phyloP scores from a whole-genome alignment of 2,113 vertebrate genomes.

The Sphyrna mokarran region DNA sequence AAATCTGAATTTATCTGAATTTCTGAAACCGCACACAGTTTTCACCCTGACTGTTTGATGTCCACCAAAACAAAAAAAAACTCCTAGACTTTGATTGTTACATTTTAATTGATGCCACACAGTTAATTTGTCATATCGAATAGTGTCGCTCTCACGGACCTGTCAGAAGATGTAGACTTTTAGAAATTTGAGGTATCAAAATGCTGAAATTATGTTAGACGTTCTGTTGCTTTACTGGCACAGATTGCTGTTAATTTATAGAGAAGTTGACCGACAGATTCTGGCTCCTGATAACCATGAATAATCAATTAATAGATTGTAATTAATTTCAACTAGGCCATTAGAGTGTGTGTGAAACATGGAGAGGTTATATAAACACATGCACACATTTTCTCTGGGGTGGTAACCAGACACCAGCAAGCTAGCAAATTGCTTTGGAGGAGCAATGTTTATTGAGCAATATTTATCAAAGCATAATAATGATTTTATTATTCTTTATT shows the following conservation, averaged over 20 bases:
- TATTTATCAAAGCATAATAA: background rate
- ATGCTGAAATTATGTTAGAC: too few species aligned
- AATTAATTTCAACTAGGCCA: background rate
- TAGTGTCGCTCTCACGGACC: background rate
- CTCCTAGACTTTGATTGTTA: background rate
- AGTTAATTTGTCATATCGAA: background rate
- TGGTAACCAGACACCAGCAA: background rate
- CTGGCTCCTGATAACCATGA: background rate
- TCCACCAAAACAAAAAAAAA: background rate
- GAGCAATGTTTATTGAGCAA: background rate
- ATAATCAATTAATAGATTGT: background rate
- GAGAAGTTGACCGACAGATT: background rate
- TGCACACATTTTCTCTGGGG: background rate
- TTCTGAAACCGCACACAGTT: background rate
- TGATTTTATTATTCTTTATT: background rate
- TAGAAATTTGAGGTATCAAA: too few species aligned
- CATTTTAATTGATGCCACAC: background rate
- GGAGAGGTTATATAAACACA: conserved; percentile 3
- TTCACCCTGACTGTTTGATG: background rate
- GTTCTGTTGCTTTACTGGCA: background rate
- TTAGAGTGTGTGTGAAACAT: background rate
- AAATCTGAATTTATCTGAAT: background rate
- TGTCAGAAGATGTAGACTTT: too few species aligned
- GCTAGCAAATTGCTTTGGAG: background rate
- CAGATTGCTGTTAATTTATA: background rate